phyloP scores from a whole-genome alignment of 1,140 invertebrate genomes.

The Trichonephila clavata region DNA sequence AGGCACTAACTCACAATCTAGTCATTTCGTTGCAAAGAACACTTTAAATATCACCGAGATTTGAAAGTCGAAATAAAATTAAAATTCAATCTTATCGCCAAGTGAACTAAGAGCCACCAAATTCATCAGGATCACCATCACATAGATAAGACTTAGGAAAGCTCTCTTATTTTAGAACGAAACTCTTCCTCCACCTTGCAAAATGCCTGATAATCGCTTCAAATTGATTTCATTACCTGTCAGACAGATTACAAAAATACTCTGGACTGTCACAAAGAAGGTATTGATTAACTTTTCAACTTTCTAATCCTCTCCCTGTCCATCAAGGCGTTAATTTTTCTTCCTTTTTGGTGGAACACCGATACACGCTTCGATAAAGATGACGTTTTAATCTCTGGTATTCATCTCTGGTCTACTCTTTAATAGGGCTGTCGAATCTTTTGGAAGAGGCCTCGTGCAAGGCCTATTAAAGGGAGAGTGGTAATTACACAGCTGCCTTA shows the following conservation, averaged over 20 bases:
- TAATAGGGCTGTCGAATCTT: constrained; percentile 26
- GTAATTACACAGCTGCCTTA: constrained; percentile 30
- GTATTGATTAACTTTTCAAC: constrained; percentile 32
- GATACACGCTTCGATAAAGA: neutral
- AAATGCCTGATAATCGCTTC: neutral
- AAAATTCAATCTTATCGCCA: neutral
- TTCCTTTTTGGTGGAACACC: neutral
- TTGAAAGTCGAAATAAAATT: neutral
- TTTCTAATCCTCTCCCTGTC: neutral
- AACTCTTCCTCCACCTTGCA: neutral
- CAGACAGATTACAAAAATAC: neutral
- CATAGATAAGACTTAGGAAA: neutral
- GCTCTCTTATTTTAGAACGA: neutral
- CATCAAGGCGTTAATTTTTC: constrained; percentile 7
- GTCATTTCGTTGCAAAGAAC: no score
- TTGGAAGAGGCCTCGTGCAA: neutral
- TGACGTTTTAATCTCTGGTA: constrained; percentile 15
- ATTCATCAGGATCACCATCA: neutral
- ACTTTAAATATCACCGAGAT: no score
- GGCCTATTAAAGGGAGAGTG: constrained; percentile 10
- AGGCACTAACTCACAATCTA: no score
- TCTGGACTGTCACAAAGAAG: constrained; percentile 15
- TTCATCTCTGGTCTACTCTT: constrained; percentile 28
- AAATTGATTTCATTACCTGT: neutral
- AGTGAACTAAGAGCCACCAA: neutral